Base-by-base conservation (phyloP, 2,888 invertebrate species). In the Ditula angustiorana region DNA sequence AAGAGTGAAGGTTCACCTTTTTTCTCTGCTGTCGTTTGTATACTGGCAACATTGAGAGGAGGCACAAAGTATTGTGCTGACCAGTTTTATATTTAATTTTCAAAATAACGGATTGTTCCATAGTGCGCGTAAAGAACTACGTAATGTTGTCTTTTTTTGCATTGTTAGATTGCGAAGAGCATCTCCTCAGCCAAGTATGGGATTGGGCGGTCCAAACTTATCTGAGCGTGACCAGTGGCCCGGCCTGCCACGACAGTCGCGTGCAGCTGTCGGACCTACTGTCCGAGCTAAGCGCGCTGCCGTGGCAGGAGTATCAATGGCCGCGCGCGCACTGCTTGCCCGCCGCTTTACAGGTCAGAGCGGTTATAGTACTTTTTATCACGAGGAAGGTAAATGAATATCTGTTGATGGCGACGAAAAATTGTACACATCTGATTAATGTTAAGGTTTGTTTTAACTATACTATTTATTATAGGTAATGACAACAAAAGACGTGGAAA, bases 301-400 rank as follows among this genome's bases (percentile, higher is more conserved):
- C 88, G 41, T 92, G 91, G 91, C 3, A 8, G 0, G 66, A 68
- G 5, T 77, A 79, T 62, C 85, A 85, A 74, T 91, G 90, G 91
- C 78, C 83, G 70, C 71, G 69, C 37, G 74, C 74, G 0, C 59
- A 70, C 50, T 74, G 77, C 41, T 52, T 88, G 8, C 77, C 78
- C 4, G 58, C 76, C 0, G 76, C 81, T 1, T 21, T 82, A 16
- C 83, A 87, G 85, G 89, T 88, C 19, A 19, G 23, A 30, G 19
- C 11, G 16, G 41, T 19, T 2, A 19, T 41, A 41, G 19, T 13
- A 37, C 5, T 2, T 7, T 37, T 5, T 37, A 5, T 11, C 11
- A 33, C n/a, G 2, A n/a, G n/a, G 33, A n/a, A 30, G 30, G 10
- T 11, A 30, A 30, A 30, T 1, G 10, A 11, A 2, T 30, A 10